Evolutionary conservation across 2,888 invertebrate species (phyloP).

Genomic region (Arrhopalites spinosus): DNA sequence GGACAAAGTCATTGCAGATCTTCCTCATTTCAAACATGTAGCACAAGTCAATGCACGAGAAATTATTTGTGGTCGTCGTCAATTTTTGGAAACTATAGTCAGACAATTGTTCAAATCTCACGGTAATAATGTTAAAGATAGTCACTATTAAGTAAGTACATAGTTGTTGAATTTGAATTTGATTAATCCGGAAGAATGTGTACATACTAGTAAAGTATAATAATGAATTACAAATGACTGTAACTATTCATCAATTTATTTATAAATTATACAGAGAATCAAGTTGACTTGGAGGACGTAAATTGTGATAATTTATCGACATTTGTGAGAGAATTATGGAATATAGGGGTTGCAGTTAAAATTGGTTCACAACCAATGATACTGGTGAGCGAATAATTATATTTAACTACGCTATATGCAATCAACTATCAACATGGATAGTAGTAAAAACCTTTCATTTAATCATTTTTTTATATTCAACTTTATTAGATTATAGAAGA

Average conservation of each 20-base stretch:
- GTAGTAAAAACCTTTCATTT: background rate
- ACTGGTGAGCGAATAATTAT: background rate
- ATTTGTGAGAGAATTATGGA: constrained; percentile 8
- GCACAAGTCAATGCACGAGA: constrained; percentile 32
- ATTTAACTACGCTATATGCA: background rate
- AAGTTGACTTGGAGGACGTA: background rate
- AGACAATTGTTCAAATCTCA: constrained; percentile 19
- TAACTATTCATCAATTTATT: too few relatives aligned
- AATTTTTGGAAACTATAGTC: constrained; percentile 30
- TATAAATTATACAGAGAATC: background rate
- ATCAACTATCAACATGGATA: background rate
- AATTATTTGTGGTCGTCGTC: constrained; percentile 27
- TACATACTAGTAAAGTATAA: too few relatives aligned
- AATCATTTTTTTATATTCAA: background rate
- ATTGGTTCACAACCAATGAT: constrained; percentile 4
- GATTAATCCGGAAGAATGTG: too few relatives aligned
- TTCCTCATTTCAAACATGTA: constrained; percentile 3
- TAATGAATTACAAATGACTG: too few relatives aligned
- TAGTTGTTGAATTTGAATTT: too few relatives aligned
- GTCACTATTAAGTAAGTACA: background rate
- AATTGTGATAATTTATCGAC: constrained; percentile 2
- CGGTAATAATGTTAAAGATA: constrained; percentile 1
- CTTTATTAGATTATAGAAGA: constrained; percentile 37
- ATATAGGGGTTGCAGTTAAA: background rate
- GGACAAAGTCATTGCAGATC: constrained; percentile 1